Percentiles rank a stretch among this genome's conserved stretches.
Conservation (phyloP, 2,113 vertebrate genomes). For the Ceratotherium simum region DNA sequence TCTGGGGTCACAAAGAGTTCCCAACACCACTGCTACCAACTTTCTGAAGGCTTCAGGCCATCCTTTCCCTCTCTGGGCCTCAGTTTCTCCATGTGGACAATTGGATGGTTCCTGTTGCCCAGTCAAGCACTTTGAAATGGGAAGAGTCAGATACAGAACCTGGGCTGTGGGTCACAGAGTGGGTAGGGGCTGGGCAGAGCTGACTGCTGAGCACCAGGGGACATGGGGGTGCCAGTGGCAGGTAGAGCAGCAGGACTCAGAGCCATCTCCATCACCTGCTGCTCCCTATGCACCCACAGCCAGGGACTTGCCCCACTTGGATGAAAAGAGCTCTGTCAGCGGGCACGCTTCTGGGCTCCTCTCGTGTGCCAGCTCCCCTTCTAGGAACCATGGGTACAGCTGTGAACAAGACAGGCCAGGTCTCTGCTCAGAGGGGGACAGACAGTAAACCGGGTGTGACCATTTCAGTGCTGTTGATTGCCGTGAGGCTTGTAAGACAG, state of each 20-base stretch:
- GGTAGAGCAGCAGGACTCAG: neutral
- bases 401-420: neutral
- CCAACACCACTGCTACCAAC: neutral
- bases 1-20: neutral
- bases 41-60: neutral
- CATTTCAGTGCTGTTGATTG: rapidly evolving
- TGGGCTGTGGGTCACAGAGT: neutral
- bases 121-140: neutral
- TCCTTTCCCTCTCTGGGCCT: neutral
- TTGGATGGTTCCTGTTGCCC: neutral
- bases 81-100: neutral
- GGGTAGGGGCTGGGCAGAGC: neutral
- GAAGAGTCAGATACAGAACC: neutral
- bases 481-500: neutral
- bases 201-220: neutral
- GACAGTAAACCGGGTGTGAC: neutral
- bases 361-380: neutral
- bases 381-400: neutral
- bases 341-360: neutral
- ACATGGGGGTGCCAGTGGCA: rapidly evolving
- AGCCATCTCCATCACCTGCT: too few relatives aligned
- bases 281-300: rapidly evolving
- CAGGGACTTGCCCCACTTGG: neutral
- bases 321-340: rapidly evolving
- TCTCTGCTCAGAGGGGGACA: neutral